Conservation (phyloP, 2,113 vertebrate genomes). For the Oryzias woworae region DNA sequence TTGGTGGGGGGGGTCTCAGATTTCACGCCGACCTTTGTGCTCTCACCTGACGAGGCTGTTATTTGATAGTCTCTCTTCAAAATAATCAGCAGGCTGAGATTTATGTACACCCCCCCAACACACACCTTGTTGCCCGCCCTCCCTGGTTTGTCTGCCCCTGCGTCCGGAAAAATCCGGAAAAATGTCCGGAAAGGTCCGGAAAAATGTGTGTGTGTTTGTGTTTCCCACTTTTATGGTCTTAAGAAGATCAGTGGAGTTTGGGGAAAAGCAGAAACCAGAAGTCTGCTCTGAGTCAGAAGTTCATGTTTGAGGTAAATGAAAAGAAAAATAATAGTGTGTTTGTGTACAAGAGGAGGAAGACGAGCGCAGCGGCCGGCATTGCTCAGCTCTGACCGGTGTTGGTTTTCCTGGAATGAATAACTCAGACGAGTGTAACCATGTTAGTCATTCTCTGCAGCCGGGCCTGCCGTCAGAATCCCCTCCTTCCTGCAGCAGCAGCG, state of each 20-base stretch:
- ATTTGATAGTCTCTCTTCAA: slow-evolving; percentile 70
- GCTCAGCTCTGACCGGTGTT: slow-evolving; percentile 60
- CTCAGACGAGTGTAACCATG: slow-evolving; percentile 51
- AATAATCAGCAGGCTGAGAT: slow-evolving; percentile 72
- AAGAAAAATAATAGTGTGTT: slow-evolving; percentile 3
- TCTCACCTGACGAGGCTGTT: slow-evolving; percentile 84
- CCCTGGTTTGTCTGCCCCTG: slow-evolving; percentile 33
- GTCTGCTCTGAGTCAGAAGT: slow-evolving; percentile 37
- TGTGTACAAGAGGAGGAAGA: not conserved
- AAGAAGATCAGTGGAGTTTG: slow-evolving; percentile 25
- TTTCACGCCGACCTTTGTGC: slow-evolving; percentile 89
- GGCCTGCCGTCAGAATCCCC: slow-evolving; percentile 34
- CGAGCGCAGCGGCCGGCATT: slow-evolving; percentile 30
- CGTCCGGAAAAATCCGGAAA: slow-evolving; percentile 46
- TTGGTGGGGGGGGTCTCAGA: slow-evolving; percentile 82
- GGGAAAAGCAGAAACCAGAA: slow-evolving; percentile 29
- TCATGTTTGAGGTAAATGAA: slow-evolving; percentile 35
- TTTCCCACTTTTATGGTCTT: slow-evolving; percentile 19
- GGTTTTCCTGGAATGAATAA: slow-evolving; percentile 75
- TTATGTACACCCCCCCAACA: slow-evolving; percentile 44
- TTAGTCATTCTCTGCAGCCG: slow-evolving; percentile 67
- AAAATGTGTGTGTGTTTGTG: slow-evolving; percentile 16
- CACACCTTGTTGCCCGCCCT: not conserved
- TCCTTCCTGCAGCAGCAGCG: slow-evolving; percentile 26
- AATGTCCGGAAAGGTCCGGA: too few relatives aligned